Evolutionary conservation across 1,140 invertebrate genomes (phyloP).

Genomic region (Heliconius hewitsoni): DNA sequence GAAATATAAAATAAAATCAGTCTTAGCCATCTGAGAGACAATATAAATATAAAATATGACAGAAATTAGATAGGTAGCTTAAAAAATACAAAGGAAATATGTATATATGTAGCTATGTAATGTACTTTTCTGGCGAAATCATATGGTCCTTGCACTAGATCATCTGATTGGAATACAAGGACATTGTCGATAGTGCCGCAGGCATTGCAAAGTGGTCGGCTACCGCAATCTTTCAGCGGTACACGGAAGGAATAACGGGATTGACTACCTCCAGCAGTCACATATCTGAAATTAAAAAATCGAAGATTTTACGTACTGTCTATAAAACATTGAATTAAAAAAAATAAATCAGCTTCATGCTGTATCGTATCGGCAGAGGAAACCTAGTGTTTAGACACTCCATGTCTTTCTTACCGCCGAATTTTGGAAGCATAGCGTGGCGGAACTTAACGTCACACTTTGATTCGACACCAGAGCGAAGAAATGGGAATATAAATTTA

Average conservation of each 20-base stretch:
- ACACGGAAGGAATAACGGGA: slow-evolving; percentile 83
- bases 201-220: slow-evolving; percentile 82
- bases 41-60: not conserved
- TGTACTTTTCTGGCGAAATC: slow-evolving; percentile 74
- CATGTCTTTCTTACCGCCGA: too few relatives aligned
- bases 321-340: too few relatives aligned
- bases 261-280: slow-evolving; percentile 82
- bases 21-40: not conserved
- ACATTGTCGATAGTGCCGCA: slow-evolving; percentile 84
- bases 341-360: too few relatives aligned
- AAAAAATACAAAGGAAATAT: too few relatives aligned
- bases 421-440: too few relatives aligned
- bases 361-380: too few relatives aligned
- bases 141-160: slow-evolving; percentile 81
- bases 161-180: slow-evolving; percentile 85
- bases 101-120: not conserved
- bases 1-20: not conserved
- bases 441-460: too few relatives aligned
- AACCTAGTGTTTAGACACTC: too few relatives aligned
- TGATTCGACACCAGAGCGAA: too few relatives aligned
- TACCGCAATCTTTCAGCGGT: slow-evolving; percentile 84
- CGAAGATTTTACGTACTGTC: not conserved
- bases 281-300: slow-evolving; percentile 76
- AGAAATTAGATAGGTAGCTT: not conserved
- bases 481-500: too few relatives aligned